Evolutionary conservation across 2,113 vertebrate genomes (phyloP).

Genomic region (Pygoscelis adeliae): DNA sequence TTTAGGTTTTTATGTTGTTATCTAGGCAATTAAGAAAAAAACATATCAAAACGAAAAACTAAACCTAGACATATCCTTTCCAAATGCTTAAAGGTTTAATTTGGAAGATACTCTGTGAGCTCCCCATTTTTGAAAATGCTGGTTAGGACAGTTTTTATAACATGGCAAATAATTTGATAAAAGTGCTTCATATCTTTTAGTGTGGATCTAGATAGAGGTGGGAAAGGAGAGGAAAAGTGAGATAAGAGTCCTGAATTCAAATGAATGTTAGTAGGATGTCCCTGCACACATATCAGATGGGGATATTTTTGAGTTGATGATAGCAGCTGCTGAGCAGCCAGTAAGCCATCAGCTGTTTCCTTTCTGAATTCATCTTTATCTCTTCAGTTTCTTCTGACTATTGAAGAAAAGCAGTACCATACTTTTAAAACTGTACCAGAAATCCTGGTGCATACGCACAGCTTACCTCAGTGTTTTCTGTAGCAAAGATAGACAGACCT

Average conservation of each 20-base stretch:
- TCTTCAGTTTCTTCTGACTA: background rate
- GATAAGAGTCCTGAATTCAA: background rate
- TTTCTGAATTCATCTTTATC: background rate
- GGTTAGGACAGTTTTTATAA: background rate
- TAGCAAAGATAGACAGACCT: background rate
- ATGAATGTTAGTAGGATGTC: background rate
- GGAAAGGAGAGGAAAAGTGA: background rate
- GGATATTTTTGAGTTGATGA: background rate
- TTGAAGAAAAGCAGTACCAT: background rate
- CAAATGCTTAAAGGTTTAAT: background rate
- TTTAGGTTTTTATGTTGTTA: background rate
- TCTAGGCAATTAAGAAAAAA: background rate
- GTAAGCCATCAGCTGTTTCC: background rate
- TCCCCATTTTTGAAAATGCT: background rate
- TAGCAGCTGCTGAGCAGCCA: background rate
- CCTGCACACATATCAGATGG: background rate
- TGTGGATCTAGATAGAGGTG: background rate
- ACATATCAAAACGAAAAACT: accelerated
- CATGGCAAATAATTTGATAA: background rate
- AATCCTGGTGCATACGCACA: background rate
- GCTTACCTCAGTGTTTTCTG: background rate
- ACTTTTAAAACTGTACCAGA: background rate
- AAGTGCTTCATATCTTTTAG: background rate
- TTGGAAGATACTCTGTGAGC: background rate
- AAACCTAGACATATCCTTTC: background rate